Percentiles rank a stretch among this genome's conserved stretches.
Conservation (phyloP, 2,113 vertebrate genomes). For the Strix aluco region DNA sequence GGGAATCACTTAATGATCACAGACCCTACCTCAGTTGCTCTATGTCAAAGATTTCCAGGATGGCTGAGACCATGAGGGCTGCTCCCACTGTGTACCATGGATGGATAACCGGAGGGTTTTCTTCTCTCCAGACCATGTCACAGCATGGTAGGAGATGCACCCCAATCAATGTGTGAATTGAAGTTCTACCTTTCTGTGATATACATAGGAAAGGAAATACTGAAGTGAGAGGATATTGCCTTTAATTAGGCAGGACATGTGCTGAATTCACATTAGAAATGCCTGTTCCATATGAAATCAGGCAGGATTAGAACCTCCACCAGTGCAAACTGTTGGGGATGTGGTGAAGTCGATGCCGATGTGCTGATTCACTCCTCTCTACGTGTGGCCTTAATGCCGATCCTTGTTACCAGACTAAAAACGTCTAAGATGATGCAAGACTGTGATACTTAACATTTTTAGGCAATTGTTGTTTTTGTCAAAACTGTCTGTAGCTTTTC, state of each 20-base stretch:
- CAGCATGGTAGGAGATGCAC: not conserved
- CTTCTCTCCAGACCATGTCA: rapidly evolving
- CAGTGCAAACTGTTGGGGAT: not conserved
- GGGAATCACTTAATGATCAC: not conserved
- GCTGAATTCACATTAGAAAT: not conserved
- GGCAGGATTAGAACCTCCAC: not conserved
- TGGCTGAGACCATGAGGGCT: not conserved
- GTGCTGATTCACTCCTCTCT: slow-evolving; percentile 21
- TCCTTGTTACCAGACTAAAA: slow-evolving; percentile 12
- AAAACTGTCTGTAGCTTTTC: slow-evolving; percentile 62
- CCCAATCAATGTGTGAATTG: rapidly evolving
- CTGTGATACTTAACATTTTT: slow-evolving; percentile 18
- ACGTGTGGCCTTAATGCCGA: not conserved
- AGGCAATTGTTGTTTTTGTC: slow-evolving; percentile 66
- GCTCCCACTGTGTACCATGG: not conserved
- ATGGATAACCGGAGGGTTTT: rapidly evolving
- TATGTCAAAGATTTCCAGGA: rapidly evolving
- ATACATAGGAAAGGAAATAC: not conserved
- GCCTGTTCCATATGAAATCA: rapidly evolving
- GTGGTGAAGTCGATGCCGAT: rapidly evolving
- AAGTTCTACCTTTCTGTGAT: not conserved
- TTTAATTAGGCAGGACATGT: not conserved
- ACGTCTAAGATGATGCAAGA: not conserved
- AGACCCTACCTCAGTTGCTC: not conserved
- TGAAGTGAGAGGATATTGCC: not conserved